Base-by-base conservation (phyloP, 2,113 vertebrate genomes). In the Coptodon rendalli region DNA sequence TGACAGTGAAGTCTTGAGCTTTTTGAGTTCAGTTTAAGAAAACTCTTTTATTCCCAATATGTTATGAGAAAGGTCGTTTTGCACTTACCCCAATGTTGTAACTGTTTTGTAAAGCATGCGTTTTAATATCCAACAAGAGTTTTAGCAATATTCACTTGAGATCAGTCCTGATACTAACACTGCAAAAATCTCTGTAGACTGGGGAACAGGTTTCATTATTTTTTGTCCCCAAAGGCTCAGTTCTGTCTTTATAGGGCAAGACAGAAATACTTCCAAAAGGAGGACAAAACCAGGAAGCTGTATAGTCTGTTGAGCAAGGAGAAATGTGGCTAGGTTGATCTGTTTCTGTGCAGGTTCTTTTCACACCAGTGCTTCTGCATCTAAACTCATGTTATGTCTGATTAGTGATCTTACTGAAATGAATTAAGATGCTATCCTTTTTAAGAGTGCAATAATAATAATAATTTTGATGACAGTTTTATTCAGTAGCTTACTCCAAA, bases 221-320 rank as follows among this genome's bases (percentile, higher is more conserved):
- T 83, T 87, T 57, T 78, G 34, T 92, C 93, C 92, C 93, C 85
- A 85, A 86, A 79, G 89, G 54, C 86, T 80, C 24, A 73, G 52
- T 84, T 83, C 59, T 88, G 12, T 86, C 53, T 90, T 95, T 92
- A 53, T 94, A 92, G 93, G 89, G 27, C 93, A 85, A 57, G 92
- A 92, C 92, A 88, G 85, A 92, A 95, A 94, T 94, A 91, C 86
- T 78, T 90, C 24, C 27, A 83, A 90, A 95, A 94, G 45, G 92
- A 93, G 94, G 93, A 81, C 94, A 91, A 85, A 84, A 86, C 50
- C 61, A 84, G 84, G 50, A 53, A 88, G 82, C 85, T 80, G 63
- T 56, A 11, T 43, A 78, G 56, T 84, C 73, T 79, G 34, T 91
- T 86, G 81, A 91, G 79, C 24, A 61, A 86, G 82, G 45, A 71